Conservation (phyloP, 2,888 invertebrate species). For the Cerastoderma edule region DNA sequence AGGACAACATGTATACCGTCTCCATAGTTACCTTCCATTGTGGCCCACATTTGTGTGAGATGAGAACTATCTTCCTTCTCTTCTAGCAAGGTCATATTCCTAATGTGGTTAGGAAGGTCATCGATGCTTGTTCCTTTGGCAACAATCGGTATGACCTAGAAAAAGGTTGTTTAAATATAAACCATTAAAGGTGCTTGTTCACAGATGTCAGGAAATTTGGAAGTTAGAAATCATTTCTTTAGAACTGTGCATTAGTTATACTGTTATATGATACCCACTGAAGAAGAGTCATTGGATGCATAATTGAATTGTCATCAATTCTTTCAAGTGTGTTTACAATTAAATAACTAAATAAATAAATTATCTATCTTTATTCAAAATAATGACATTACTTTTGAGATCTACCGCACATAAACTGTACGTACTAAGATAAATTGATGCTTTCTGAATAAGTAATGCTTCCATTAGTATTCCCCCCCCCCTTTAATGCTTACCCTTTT, state of each 20-base stretch:
- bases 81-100: conserved; percentile 35
- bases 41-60: conserved; percentile 32
- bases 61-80: conserved; percentile 32
- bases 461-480: background rate
- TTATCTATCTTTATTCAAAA: background rate
- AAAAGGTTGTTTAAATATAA: background rate
- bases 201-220: background rate
- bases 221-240: background rate
- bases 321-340: too few species aligned
- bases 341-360: background rate
- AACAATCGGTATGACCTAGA: conserved; percentile 45
- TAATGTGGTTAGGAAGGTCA: conserved; percentile 34
- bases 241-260: background rate
- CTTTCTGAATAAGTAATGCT: background rate
- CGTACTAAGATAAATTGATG: background rate
- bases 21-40: conserved; percentile 37
- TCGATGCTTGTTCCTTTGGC: conserved; percentile 26
- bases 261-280: background rate
- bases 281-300: too few species aligned
- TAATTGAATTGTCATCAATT: too few species aligned
- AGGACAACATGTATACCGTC: background rate
- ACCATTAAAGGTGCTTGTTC: background rate
- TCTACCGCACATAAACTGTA: background rate
- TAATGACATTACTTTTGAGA: background rate
- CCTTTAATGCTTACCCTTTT: background rate